Percentiles rank a stretch among this genome's conserved stretches.
Evolutionary conservation across 1,140 invertebrate genomes (phyloP).

Genomic region (Ostrea denselamellosa): DNA sequence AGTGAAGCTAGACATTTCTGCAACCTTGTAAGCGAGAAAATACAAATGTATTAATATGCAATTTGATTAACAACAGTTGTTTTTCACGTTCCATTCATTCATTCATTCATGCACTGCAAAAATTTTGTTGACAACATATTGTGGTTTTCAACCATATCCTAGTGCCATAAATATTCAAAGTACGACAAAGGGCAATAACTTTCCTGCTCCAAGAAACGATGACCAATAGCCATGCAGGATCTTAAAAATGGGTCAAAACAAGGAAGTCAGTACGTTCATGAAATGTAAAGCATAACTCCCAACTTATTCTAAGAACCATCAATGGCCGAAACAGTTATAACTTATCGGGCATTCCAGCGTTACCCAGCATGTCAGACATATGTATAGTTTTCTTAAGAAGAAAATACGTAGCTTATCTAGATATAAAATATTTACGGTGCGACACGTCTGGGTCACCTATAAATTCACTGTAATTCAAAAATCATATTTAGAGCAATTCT

Average conservation of each 20-base stretch:
- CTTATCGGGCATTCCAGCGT: neutral
- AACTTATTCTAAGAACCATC: neutral
- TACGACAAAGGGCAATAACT: neutral
- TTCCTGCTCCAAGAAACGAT: neutral
- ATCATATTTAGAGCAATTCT: too few species aligned
- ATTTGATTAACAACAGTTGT: too few species aligned
- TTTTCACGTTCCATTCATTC: neutral
- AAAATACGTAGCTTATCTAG: neutral
- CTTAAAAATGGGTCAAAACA: neutral
- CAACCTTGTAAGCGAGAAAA: too few species aligned
- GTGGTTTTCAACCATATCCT: neutral
- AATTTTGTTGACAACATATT: neutral
- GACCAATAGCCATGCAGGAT: neutral
- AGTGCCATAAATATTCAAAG: neutral
- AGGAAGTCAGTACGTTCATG: neutral
- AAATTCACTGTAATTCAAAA: neutral
- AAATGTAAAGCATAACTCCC: neutral
- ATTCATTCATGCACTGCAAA: neutral
- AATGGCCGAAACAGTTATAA: neutral
- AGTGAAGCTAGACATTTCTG: too few species aligned
- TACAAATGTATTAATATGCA: too few species aligned
- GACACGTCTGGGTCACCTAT: neutral
- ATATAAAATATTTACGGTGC: neutral
- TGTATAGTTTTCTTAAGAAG: neutral
- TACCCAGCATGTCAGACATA: neutral